These are phyloP conservation scores for Eupelmus urozonus DNA, from an alignment of 2,888 invertebrate species.

Conservation along the genomic window DNA sequence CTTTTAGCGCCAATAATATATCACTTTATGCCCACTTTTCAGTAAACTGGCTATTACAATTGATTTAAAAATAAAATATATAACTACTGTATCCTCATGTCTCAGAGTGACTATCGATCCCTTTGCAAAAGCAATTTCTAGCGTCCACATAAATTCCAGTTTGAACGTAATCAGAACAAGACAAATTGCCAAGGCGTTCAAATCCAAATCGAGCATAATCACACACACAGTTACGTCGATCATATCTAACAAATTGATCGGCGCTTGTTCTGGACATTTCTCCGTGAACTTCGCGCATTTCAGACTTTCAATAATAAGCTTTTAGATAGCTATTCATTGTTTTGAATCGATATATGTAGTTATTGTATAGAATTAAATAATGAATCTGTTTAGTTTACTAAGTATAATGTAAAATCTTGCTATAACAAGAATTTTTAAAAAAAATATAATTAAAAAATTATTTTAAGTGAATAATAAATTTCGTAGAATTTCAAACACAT, in stretches of 20 bases:
- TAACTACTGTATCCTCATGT: neutral
- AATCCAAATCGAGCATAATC: constrained; percentile 20
- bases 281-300: neutral
- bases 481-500: neutral
- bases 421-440: too few species aligned
- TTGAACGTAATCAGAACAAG: constrained; percentile 48
- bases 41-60: too few species aligned
- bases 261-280: constrained; percentile 6
- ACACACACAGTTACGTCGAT: constrained; percentile 2
- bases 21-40: too few species aligned
- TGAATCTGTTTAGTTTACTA: too few species aligned
- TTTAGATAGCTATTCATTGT: too few species aligned
- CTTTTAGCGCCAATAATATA: too few species aligned
- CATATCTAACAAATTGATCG: constrained; percentile 40
- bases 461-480: too few species aligned
- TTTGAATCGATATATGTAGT: too few species aligned
- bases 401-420: too few species aligned
- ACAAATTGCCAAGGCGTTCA: constrained; percentile 31
- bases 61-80: neutral
- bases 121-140: constrained; percentile 22
- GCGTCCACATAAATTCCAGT: constrained; percentile 34
- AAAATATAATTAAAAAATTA: too few species aligned
- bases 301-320: too few species aligned
- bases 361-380: too few species aligned
- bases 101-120: constrained; percentile 34